These are phyloP conservation scores for Sigmodon hispidus DNA, from an alignment of 2,113 vertebrate species.

Conservation along the genomic window DNA sequence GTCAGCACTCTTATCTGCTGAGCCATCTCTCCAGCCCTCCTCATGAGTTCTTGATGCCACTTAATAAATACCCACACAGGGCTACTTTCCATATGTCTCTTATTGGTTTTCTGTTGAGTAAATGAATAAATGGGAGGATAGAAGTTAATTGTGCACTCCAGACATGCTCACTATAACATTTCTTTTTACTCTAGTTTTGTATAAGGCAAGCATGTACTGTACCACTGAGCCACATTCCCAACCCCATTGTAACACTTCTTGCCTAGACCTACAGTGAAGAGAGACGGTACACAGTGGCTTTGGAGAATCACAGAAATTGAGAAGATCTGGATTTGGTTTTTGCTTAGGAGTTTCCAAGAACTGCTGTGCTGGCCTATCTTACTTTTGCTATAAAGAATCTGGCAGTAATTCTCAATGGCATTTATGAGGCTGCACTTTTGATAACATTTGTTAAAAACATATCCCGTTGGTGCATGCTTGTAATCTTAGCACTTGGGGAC, in stretches of 20 bases:
- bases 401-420: not conserved
- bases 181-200: not conserved
- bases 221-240: not conserved
- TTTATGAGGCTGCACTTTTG: conserved; percentile 46
- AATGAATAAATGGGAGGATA: not conserved
- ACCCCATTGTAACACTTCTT: not conserved
- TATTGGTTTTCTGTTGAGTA: not conserved
- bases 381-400: conserved; percentile 35
- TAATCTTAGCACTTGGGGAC: not conserved
- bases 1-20: too few species aligned
- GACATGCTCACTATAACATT: not conserved
- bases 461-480: not conserved
- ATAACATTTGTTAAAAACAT: conserved; percentile 38
- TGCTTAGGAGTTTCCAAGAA: not conserved
- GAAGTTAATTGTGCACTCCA: not conserved
- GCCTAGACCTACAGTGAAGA: not conserved
- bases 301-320: not conserved
- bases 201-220: not conserved
- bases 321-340: conserved; percentile 16
- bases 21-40: not conserved
- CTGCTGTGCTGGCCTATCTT: not conserved
- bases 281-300: not conserved
- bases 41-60: not conserved
- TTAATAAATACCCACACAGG: not conserved
- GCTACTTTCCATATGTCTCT: not conserved